Conservation (phyloP, 2,113 vertebrate species). For the Emydura subglobosa region DNA sequence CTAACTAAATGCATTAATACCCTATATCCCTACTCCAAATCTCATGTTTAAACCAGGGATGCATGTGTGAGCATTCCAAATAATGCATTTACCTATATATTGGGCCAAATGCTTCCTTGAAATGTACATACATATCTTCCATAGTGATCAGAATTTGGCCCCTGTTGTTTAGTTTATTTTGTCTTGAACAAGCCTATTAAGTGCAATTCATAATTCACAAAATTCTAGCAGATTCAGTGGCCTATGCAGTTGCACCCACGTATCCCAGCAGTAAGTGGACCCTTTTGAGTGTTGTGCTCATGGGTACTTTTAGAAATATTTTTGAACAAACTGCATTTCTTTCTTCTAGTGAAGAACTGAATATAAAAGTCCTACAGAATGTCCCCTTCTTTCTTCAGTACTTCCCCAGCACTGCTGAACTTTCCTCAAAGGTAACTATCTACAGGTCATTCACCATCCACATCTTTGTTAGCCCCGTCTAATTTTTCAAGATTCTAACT, state of each 20-base stretch:
- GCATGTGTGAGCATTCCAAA: neutral
- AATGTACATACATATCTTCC: neutral
- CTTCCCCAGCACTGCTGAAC: slow-evolving; percentile 75
- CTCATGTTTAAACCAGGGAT: neutral
- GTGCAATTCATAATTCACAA: neutral
- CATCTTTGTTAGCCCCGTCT: neutral
- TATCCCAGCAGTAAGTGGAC: neutral
- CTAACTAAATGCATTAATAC: neutral
- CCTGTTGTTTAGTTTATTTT: neutral
- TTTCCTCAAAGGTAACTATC: slow-evolving; percentile 77
- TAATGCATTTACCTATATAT: neutral
- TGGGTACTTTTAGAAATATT: neutral
- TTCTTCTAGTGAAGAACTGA: slow-evolving; percentile 82
- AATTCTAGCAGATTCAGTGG: neutral
- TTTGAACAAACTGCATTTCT: slow-evolving; percentile 32
- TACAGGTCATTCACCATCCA: neutral
- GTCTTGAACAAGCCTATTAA: neutral
- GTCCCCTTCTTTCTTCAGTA: slow-evolving; percentile 67
- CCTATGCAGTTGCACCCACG: neutral
- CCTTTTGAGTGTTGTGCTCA: neutral
- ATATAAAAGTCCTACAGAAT: slow-evolving; percentile 82
- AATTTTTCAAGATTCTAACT: neutral
- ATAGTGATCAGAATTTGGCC: neutral
- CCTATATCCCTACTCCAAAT: neutral
- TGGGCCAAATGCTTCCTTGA: neutral